Conservation (phyloP, 2,113 vertebrate species). For the Spermophilus dauricus region DNA sequence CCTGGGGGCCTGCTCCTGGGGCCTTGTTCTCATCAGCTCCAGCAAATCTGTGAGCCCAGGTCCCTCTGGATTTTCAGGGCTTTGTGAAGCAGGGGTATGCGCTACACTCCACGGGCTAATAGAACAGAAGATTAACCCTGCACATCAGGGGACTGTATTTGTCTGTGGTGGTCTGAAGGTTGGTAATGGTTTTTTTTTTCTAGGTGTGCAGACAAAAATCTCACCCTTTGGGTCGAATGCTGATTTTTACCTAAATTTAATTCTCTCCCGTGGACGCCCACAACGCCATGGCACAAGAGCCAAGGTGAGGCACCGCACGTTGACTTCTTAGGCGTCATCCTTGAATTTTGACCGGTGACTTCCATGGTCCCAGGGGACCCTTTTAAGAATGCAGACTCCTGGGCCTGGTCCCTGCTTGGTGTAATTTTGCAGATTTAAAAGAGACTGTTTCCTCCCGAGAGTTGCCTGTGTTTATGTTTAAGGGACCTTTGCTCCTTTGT, state of each 20-base stretch:
- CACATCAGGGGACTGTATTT: not conserved
- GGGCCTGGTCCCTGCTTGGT: not conserved
- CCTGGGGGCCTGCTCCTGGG: not conserved
- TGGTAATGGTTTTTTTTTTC: not conserved
- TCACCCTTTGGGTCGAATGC: not conserved
- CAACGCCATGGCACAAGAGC: not conserved
- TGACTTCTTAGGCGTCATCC: not conserved
- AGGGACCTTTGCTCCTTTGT: conserved; percentile 73
- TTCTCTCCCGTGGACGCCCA: not conserved
- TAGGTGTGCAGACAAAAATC: not conserved
- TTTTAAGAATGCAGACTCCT: conserved; percentile 11
- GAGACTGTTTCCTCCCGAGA: not conserved
- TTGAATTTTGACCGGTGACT: not conserved
- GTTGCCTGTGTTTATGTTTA: conserved; percentile 62
- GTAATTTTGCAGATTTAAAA: conserved; percentile 19
- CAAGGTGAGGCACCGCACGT: not conserved
- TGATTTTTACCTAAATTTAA: not conserved
- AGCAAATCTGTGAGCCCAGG: not conserved
- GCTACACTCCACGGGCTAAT: not conserved
- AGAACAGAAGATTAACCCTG: not conserved
- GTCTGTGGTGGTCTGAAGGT: not conserved
- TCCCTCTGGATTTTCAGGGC: not conserved
- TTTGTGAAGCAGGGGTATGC: not conserved
- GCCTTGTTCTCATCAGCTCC: not conserved
- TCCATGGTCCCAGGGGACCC: not conserved